Conservation (phyloP, 2,113 vertebrate species). For the Haplochromis burtoni region DNA sequence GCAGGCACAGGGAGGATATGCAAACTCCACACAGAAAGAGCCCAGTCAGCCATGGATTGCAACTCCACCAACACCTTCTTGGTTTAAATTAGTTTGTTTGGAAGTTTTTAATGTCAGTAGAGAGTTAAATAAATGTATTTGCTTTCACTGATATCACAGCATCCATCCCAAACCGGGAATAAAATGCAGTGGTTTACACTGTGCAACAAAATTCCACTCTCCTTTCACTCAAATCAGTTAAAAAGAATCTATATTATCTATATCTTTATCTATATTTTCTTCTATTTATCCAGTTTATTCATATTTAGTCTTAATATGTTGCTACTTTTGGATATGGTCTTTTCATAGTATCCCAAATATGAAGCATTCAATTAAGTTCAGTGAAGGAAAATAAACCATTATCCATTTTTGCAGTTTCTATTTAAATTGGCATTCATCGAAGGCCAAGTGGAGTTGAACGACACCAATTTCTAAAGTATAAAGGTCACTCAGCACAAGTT, state of each 20-base stretch:
- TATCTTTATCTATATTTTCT: neutral
- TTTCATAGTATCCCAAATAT: neutral
- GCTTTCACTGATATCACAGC: neutral
- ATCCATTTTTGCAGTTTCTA: neutral
- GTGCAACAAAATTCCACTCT: neutral
- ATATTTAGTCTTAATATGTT: neutral
- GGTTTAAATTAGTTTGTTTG: neutral
- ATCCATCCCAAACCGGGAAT: rapidly evolving
- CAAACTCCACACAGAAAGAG: neutral
- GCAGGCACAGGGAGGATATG: neutral
- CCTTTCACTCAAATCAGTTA: neutral
- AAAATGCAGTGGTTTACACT: neutral
- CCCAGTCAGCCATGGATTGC: neutral
- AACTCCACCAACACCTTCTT: neutral
- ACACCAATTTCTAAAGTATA: neutral
- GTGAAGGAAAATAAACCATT: neutral
- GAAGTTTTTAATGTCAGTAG: neutral
- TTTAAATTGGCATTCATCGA: neutral
- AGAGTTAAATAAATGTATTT: neutral
- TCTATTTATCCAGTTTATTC: neutral
- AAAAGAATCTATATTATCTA: neutral
- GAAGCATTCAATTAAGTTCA: neutral
- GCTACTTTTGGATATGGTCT: neutral
- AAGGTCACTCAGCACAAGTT: neutral
- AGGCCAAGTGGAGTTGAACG: neutral